Conservation (phyloP, 1,140 invertebrate genomes). For the Mesaphorura yosii region DNA sequence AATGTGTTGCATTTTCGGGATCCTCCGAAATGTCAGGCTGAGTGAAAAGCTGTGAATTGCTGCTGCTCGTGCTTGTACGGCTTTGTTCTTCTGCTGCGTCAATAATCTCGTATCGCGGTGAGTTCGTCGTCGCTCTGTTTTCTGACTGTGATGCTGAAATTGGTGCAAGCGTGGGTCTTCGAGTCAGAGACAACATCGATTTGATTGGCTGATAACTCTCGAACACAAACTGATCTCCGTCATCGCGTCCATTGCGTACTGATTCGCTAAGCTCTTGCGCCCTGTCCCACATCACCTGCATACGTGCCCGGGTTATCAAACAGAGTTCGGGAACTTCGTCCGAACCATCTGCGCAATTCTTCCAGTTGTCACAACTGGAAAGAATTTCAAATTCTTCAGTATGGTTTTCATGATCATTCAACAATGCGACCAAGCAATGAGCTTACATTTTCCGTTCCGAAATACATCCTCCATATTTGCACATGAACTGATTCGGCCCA, state of each 20-base stretch:
- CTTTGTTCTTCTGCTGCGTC: not conserved
- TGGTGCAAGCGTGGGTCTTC: not conserved
- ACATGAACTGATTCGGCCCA: slow-evolving; percentile 17
- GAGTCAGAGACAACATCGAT: not conserved
- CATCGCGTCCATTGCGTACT: not conserved
- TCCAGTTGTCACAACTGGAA: slow-evolving; percentile 18
- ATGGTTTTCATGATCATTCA: too few species aligned
- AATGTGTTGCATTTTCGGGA: too few species aligned
- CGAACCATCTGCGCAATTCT: slow-evolving; percentile 16
- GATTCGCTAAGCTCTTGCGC: slow-evolving; percentile 3
- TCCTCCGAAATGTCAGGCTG: too few species aligned
- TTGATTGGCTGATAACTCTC: not conserved
- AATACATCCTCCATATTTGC: slow-evolving; percentile 28
- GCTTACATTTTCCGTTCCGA: slow-evolving; percentile 14
- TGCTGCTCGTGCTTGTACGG: not conserved
- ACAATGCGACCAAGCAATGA: not conserved
- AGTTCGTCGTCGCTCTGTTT: not conserved
- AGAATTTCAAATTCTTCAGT: not conserved
- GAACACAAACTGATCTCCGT: not conserved
- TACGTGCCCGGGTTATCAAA: slow-evolving; percentile 23
- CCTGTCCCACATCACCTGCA: slow-evolving; percentile 14
- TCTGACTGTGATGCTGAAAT: not conserved
- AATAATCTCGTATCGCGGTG: not conserved
- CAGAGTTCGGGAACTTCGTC: slow-evolving; percentile 23
- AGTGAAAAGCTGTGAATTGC: too few species aligned